These are phyloP conservation scores for Siderastrea radians DNA, from an alignment of 92 coral and sea anemone genomes.

Conservation along the genomic window DNA sequence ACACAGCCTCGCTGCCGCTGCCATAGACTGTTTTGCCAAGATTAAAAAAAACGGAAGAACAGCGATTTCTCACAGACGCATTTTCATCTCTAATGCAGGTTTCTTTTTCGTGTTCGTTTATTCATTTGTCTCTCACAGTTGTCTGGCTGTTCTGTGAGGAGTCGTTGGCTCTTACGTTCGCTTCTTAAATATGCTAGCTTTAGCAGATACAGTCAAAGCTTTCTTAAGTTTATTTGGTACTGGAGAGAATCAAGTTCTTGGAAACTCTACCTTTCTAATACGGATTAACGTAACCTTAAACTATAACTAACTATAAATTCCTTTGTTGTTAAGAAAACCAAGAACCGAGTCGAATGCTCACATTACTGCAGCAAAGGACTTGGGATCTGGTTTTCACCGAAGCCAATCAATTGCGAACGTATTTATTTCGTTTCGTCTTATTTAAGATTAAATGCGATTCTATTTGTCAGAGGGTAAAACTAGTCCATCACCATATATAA, in stretches of 20 bases:
- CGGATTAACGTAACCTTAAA: neutral
- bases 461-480: slow-evolving; percentile 1
- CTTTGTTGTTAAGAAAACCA: neutral
- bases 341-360: neutral
- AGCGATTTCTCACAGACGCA: neutral
- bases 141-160: neutral
- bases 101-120: neutral
- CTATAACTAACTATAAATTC: neutral
- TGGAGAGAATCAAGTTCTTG: no score
- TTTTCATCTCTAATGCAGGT: neutral
- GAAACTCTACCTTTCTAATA: neutral
- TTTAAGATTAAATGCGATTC: slow-evolving; percentile 19
- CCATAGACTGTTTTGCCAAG: no score
- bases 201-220: neutral
- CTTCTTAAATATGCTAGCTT: neutral
- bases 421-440: slow-evolving; percentile 31
- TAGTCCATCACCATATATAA: neutral
- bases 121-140: neutral
- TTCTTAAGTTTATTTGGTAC: neutral
- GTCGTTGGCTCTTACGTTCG: neutral
- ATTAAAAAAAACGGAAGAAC: neutral
- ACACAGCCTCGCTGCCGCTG: no score
- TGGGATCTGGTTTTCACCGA: neutral
- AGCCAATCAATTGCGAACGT: slow-evolving; percentile 1
- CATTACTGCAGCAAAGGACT: neutral